These are phyloP conservation scores for Fregetta grallaria DNA, from an alignment of 2,113 vertebrate genomes.

Conservation along the genomic window DNA sequence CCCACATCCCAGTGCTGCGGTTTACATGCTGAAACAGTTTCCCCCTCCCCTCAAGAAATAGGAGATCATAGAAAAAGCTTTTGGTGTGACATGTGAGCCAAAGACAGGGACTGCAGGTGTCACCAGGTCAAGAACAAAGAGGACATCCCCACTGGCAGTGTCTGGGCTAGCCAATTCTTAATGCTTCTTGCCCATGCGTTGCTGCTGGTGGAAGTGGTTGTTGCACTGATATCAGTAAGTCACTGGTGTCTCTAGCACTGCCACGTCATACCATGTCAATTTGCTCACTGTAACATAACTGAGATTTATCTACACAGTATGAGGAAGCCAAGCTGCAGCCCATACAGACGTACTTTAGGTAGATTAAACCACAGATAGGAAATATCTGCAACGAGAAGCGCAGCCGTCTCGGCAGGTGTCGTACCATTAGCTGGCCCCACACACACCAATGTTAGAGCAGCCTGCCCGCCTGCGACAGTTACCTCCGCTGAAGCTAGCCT, in stretches of 20 bases:
- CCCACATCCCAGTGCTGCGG: too few species aligned
- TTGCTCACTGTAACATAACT: neutral
- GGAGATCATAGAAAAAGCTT: neutral
- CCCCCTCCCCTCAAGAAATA: neutral
- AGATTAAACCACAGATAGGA: neutral
- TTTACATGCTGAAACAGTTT: neutral
- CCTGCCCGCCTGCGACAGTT: accelerated
- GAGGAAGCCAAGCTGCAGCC: neutral
- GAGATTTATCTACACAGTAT: neutral
- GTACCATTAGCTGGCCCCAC: neutral
- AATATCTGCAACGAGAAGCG: accelerated
- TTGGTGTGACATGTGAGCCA: neutral
- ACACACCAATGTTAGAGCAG: accelerated
- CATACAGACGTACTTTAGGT: accelerated
- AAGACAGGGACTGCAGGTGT: neutral
- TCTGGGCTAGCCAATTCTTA: neutral
- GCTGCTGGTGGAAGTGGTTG: neutral
- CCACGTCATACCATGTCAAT: accelerated
- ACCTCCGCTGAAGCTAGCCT: neutral
- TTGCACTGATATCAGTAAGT: neutral
- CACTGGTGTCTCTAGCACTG: neutral
- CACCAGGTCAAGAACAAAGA: neutral
- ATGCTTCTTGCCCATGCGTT: accelerated
- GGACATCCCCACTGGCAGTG: neutral
- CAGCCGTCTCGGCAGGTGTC: accelerated